phyloP scores from a whole-genome alignment of 2,888 invertebrate genomes.

The Nomada lathburiana region DNA sequence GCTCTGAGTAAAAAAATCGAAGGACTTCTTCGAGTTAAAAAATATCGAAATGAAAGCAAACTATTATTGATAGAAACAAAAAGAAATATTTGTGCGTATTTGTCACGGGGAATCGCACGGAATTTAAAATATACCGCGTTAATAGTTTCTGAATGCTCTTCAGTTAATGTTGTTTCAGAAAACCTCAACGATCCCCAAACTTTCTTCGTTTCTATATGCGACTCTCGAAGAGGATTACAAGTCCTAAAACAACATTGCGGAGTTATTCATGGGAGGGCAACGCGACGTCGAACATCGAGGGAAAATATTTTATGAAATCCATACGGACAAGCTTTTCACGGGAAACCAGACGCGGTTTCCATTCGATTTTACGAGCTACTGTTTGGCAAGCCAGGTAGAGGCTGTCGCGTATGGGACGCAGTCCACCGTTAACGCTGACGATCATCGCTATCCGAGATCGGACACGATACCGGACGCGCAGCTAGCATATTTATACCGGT shows the following conservation, averaged over 20 bases:
- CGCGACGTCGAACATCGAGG: background rate
- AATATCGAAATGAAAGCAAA: too few species aligned
- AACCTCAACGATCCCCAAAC: background rate
- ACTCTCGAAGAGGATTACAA: slow-evolving; percentile 10
- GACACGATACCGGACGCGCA: slow-evolving; percentile 51
- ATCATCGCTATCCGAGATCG: slow-evolving; percentile 64
- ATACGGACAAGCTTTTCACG: slow-evolving; percentile 51
- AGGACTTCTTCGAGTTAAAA: too few species aligned
- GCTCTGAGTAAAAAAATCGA: background rate
- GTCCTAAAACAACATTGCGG: slow-evolving; percentile 2
- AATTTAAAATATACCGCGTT: too few species aligned
- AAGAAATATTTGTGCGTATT: too few species aligned
- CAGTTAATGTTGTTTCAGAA: background rate
- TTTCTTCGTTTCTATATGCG: background rate
- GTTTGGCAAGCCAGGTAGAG: slow-evolving; percentile 60
- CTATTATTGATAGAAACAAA: too few species aligned
- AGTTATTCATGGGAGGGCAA: background rate
- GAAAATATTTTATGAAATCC: slow-evolving; percentile 54
- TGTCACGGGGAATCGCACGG: too few species aligned
- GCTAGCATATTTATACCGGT: slow-evolving; percentile 43
- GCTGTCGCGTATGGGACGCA: slow-evolving; percentile 44
- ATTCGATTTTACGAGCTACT: slow-evolving; percentile 49
- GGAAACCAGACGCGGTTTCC: slow-evolving; percentile 1
- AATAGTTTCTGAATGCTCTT: background rate
- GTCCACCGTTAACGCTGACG: slow-evolving; percentile 46